These are phyloP conservation scores for Yponomeuta plumbellus DNA, from an alignment of 2,888 invertebrate genomes.

Conservation along the genomic window DNA sequence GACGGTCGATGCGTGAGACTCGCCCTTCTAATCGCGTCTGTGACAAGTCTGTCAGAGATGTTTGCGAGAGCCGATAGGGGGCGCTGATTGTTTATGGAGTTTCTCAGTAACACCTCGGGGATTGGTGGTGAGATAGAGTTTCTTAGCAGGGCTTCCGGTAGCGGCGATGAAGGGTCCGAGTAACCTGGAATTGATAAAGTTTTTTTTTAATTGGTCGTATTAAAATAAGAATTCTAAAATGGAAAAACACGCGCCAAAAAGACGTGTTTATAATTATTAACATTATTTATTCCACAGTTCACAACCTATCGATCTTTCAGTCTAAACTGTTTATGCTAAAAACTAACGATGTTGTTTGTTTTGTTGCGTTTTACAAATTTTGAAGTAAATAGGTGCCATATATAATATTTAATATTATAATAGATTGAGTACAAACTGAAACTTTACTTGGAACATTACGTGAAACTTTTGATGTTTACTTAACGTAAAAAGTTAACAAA, in stretches of 20 bases:
- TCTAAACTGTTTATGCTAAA: no score
- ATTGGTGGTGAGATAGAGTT: slow-evolving; percentile 29
- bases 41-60: slow-evolving; percentile 58
- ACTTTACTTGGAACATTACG: no score
- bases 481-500: no score
- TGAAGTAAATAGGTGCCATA: no score
- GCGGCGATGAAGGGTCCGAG: slow-evolving; percentile 38
- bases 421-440: no score
- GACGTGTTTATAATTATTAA: no score
- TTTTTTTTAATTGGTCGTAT: not conserved
- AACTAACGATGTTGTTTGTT: no score
- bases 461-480: no score
- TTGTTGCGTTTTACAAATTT: no score
- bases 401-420: no score
- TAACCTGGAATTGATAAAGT: slow-evolving; percentile 45
- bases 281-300: no score
- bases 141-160: slow-evolving; percentile 35
- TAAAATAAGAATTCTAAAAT: not conserved
- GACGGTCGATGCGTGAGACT: slow-evolving; percentile 58
- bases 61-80: slow-evolving; percentile 42
- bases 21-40: slow-evolving; percentile 58
- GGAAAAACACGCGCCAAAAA: not conserved
- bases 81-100: slow-evolving; percentile 36
- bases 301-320: no score
- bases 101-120: slow-evolving; percentile 35